Evolutionary conservation across 2,797 vertebrate genomes (phyloP).

Genomic region (Poecilia velifera): DNA sequence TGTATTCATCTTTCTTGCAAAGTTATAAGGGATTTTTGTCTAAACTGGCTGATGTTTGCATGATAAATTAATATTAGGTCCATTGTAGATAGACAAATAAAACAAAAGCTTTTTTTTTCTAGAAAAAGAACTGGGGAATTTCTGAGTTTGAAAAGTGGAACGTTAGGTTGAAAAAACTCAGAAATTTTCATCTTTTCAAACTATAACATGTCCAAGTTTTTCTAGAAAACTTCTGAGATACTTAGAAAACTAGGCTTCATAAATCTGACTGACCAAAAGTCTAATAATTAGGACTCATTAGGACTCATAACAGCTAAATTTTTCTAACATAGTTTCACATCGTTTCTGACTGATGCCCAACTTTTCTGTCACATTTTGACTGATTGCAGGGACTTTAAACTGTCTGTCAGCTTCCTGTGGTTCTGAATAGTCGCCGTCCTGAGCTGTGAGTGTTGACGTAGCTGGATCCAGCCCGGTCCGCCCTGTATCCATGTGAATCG

Average conservation of each 20-base stretch:
- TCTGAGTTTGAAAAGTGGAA: too few relatives aligned
- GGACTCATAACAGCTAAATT: not conserved
- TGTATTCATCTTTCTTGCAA: not conserved
- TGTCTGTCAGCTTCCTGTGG: conserved; percentile 42
- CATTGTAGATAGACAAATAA: too few relatives aligned
- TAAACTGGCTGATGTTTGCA: not conserved
- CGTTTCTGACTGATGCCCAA: not conserved
- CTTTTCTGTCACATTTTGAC: conserved; percentile 6
- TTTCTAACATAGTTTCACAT: not conserved
- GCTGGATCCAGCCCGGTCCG: conserved; percentile 10
- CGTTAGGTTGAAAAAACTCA: too few relatives aligned
- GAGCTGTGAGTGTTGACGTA: conserved; percentile 18
- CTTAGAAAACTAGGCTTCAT: not conserved
- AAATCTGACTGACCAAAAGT: not conserved
- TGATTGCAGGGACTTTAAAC: conserved; percentile 1
- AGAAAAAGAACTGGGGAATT: too few relatives aligned
- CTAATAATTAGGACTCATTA: too few relatives aligned
- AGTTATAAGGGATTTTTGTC: not conserved
- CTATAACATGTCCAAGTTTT: too few relatives aligned
- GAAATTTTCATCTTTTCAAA: too few relatives aligned
- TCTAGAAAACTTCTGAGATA: too few relatives aligned
- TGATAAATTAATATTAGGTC: too few relatives aligned
- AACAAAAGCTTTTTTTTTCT: too few relatives aligned
- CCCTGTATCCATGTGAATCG: conserved; percentile 17
- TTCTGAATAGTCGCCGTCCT: conserved; percentile 29